Evolutionary conservation across 64 coral and sea anemone species (phyloP).

Genomic region (Astreopora myriophthalma): DNA sequence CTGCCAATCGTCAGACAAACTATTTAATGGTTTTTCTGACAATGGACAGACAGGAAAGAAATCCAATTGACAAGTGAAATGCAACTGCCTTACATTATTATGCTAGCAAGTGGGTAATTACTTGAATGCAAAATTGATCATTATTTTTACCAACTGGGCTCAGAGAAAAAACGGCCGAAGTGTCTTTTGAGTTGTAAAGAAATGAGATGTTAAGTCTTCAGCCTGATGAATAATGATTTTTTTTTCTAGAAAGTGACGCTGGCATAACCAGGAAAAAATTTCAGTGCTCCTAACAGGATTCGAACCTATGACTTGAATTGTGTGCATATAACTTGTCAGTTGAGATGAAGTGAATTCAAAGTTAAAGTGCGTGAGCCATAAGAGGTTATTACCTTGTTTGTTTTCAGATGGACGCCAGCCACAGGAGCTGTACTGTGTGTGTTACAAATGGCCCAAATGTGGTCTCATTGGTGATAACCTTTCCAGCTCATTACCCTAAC

Average conservation of each 20-base stretch:
- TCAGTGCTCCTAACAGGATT: no score
- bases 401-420: slow-evolving; percentile 85
- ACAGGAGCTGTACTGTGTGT: slow-evolving; percentile 87
- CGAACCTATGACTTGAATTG: no score
- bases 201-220: no score
- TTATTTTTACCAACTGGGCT: no score
- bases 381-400: not conserved
- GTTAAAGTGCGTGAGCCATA: not conserved
- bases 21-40: not conserved
- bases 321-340: not conserved
- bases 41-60: not conserved
- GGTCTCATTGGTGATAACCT: slow-evolving; percentile 79
- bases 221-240: no score
- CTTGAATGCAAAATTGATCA: no score
- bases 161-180: no score
- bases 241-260: no score
- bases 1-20: slow-evolving; percentile 4
- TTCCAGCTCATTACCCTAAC: slow-evolving; percentile 85
- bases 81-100: no score
- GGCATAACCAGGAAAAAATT: no score
- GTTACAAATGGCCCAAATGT: slow-evolving; percentile 72
- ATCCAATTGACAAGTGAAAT: not conserved
- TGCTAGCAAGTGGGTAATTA: no score
- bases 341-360: not conserved
- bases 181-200: no score